These are phyloP conservation scores for Oryzias melastigma DNA, from an alignment of 2,113 vertebrate species.

Conservation along the genomic window DNA sequence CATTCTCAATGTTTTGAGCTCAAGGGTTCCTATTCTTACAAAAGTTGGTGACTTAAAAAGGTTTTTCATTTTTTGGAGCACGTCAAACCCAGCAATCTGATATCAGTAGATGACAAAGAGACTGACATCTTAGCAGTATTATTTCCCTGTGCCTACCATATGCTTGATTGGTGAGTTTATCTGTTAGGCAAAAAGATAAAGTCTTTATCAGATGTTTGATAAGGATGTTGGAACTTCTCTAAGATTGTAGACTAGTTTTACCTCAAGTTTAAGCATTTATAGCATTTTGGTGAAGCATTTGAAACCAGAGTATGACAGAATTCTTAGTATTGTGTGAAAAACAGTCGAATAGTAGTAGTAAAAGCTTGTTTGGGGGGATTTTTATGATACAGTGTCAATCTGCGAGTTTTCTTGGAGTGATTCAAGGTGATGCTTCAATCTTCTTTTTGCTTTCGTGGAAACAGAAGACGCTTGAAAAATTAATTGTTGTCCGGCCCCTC, in stretches of 20 bases:
- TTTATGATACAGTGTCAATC: too few species aligned
- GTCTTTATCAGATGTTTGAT: slow-evolving; percentile 16
- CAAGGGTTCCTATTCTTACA: too few species aligned
- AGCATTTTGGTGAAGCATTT: not conserved
- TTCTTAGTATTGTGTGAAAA: too few species aligned
- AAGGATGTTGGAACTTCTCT: slow-evolving; percentile 10
- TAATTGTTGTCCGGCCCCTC: not conserved
- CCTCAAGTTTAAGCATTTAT: not conserved
- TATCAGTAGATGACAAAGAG: not conserved
- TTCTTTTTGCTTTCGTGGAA: not conserved
- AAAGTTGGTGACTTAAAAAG: too few species aligned
- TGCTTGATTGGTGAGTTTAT: slow-evolving; percentile 31
- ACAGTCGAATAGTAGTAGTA: too few species aligned
- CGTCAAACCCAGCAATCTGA: too few species aligned
- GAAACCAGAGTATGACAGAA: too few species aligned
- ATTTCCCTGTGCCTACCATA: slow-evolving; percentile 15
- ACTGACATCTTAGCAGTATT: slow-evolving; percentile 14
- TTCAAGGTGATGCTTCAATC: not conserved
- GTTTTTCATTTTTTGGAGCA: too few species aligned
- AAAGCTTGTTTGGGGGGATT: too few species aligned
- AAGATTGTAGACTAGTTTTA: slow-evolving; percentile 6
- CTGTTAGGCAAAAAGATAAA: slow-evolving; percentile 19
- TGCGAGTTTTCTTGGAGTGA: too few species aligned
- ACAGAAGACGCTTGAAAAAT: not conserved
- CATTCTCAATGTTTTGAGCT: too few species aligned